Evolutionary conservation across 2,888 invertebrate species (phyloP), one percentile per base, ranked within the genome.

Genomic region (Trissolcus brochymenae): DNA sequence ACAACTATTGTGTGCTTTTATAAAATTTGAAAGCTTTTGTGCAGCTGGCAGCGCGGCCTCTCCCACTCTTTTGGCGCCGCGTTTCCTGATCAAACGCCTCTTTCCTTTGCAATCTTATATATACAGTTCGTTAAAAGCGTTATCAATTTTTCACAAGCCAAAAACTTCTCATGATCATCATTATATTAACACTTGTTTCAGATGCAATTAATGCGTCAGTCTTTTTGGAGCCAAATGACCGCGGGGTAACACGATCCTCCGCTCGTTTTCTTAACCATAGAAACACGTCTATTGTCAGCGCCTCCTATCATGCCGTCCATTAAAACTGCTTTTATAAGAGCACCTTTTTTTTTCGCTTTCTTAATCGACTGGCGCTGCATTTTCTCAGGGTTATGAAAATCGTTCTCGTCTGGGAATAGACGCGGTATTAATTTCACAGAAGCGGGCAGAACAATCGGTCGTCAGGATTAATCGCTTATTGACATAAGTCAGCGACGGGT

Each of bases 1-100:
- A 81, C 79, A 66, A 70, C 71, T 71, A 57, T 60, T 72, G 76
- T 66, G 60, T 49, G 29, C 16, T 67, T 72, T 61, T 54, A 68
- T 61, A 17, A 71, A 66, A 71, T 76, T 75, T 60, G 53, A 68
- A 43, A 49, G 56, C 65, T 70, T 60, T 65, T 60, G 55, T 70
- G 68, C 29, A 6, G 21, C 50, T 60, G 59, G 54, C 70, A 54
- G 49, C 49, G 46, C 35, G 49, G 51, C 17, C 49, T 9, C 29
- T 7, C 29, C 11, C 35, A 1, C 35, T 9, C 11, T 9, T 35
- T 35, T 35, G 25, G 46, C 51, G 14, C 35, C 6, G 7, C 35
- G 40, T 53, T 61, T 56, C 14, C 62, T 64, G 65, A 70, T 62
- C 43, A 19, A 49, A 49, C 43, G 35, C 29, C 9, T 7, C 1